Conservation (phyloP, 2,797 vertebrate genomes). For the Chaenodraco wilsoni region DNA sequence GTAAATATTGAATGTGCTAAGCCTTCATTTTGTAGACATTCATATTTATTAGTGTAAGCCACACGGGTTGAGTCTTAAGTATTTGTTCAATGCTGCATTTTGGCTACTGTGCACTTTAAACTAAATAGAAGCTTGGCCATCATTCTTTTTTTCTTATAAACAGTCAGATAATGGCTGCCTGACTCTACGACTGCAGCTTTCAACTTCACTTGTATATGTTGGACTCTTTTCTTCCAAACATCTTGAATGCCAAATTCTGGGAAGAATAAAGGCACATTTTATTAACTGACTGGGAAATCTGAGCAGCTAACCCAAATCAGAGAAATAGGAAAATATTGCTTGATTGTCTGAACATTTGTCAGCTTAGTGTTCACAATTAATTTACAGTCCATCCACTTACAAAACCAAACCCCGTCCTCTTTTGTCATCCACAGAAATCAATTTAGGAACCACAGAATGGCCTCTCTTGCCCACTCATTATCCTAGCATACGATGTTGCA, state of each 20-base stretch:
- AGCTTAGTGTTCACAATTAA: constrained; percentile 81
- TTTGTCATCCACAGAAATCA: constrained; percentile 82
- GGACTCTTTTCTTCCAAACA: constrained; percentile 53
- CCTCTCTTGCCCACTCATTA: constrained; percentile 81
- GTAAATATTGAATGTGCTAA: constrained; percentile 8
- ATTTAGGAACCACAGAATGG: constrained; percentile 81
- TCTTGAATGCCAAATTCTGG: constrained; percentile 66
- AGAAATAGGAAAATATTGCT: constrained; percentile 73
- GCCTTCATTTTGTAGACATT: constrained; percentile 12
- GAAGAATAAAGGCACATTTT: constrained; percentile 70
- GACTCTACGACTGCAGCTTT: constrained; percentile 51
- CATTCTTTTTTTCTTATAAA: constrained; percentile 41
- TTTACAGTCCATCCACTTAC: constrained; percentile 84
- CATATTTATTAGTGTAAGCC: constrained; percentile 13
- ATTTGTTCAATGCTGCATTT: constrained; percentile 6
- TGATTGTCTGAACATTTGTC: constrained; percentile 79
- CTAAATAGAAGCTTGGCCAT: constrained; percentile 16
- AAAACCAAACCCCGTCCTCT: constrained; percentile 69
- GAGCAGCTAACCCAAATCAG: constrained; percentile 73
- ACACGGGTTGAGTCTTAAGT: neutral
- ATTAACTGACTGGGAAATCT: constrained; percentile 64
- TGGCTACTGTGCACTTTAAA: constrained; percentile 23
- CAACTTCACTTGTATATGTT: constrained; percentile 57
- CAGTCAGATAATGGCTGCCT: constrained; percentile 27
- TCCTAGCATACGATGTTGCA: constrained; percentile 74